Conservation (phyloP, 2,113 vertebrate species). For the Ginglymostoma cirratum region DNA sequence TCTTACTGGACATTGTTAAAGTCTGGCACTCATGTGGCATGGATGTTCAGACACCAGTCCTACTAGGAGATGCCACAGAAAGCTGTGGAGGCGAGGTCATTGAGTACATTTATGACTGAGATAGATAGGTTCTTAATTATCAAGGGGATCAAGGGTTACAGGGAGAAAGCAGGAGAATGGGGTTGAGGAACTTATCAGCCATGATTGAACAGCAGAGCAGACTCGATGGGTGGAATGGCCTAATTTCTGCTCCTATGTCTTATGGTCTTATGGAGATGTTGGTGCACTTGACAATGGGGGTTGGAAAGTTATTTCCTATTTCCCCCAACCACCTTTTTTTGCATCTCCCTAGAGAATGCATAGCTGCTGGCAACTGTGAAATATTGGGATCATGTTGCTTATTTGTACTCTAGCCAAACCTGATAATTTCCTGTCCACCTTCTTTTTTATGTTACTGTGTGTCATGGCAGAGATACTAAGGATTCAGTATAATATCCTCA, state of each 20-base stretch:
- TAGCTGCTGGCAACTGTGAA: neutral
- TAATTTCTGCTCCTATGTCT: no score
- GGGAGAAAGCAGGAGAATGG: no score
- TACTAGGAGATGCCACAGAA: neutral
- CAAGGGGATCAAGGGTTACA: no score
- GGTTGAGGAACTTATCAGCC: no score
- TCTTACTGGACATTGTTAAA: no score
- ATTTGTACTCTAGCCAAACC: neutral
- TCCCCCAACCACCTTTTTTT: neutral
- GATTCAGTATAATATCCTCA: neutral
- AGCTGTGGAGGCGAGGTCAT: no score
- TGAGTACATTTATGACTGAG: no score
- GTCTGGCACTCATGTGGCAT: no score
- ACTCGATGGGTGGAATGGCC: no score
- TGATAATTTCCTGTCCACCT: neutral
- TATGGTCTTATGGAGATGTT: neutral
- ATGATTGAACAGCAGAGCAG: no score
- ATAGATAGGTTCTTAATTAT: no score
- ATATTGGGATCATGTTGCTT: neutral
- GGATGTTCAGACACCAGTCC: neutral
- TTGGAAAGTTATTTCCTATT: neutral
- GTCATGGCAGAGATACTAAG: neutral
- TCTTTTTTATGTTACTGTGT: neutral
- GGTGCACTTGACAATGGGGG: neutral
- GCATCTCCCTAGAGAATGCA: neutral